Conservation (phyloP, 2,113 vertebrate genomes). For the Chrysemys picta region DNA sequence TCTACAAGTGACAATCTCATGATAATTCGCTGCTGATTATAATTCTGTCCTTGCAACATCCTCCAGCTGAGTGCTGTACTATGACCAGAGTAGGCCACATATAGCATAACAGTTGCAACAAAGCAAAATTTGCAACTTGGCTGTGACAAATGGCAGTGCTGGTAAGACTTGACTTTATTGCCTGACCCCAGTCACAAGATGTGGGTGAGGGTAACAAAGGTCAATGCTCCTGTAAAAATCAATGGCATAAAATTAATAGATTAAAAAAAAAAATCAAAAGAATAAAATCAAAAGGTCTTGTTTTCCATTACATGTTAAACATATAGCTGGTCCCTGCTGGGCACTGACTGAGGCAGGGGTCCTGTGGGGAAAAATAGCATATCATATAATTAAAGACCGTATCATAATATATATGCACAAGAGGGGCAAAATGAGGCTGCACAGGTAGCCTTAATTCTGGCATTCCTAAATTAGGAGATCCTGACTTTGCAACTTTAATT, state of each 20-base stretch:
- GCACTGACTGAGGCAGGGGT: not conserved
- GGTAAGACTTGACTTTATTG: constrained; percentile 16
- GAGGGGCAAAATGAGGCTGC: not conserved
- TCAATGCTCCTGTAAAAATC: not conserved
- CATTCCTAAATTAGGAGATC: not conserved
- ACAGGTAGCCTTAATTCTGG: not conserved
- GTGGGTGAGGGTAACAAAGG: not conserved
- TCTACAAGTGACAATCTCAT: not conserved
- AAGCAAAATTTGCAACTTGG: not conserved
- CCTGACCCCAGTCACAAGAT: constrained; percentile 1
- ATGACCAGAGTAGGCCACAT: not conserved
- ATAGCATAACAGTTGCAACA: not conserved
- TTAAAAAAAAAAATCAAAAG: constrained; percentile 2
- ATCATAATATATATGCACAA: not conserved
- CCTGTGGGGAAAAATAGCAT: not conserved
- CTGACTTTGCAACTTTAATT: not conserved
- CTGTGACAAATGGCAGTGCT: not conserved
- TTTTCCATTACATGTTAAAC: not conserved
- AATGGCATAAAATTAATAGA: not conserved
- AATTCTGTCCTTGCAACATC: not conserved
- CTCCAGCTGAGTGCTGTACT: not conserved
- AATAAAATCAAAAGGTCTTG: not conserved
- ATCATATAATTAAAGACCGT: not conserved
- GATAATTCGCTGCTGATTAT: not conserved
- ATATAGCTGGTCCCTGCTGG: not conserved